Evolutionary conservation across 2,888 invertebrate species (phyloP), one percentile per base, ranked within the genome.

Genomic region (Xestia ashworthii): DNA sequence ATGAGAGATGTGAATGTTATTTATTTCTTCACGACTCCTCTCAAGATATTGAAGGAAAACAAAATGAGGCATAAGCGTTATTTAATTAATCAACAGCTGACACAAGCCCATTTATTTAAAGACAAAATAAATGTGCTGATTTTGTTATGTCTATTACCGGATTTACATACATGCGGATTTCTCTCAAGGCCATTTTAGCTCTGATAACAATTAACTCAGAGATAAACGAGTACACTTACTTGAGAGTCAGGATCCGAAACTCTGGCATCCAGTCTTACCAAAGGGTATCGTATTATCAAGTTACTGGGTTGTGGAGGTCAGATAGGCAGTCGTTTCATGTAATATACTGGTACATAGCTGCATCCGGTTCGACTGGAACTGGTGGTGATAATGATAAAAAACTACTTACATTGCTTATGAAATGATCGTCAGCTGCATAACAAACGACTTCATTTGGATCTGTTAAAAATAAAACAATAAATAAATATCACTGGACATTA

Each of bases 361-460:
- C 44, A 44, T 44, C 44, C 9, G 44, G 44, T 44, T 44, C 8
- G 8, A 44, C 44, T 44, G 44, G 44, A 44, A 0, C 9, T 9
- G 44, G 8, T 9, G 6, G 9, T 44, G 44, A 44, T 44, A 16
- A 64, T 72, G 25, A 64, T 14, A 67, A 41, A 64, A 1, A 41
- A 89, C 87, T 91, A 85, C 83, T 66, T 89, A 94, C 95, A 72
- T 90, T 90, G 50, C 91, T 91, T 74, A 95, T 89, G 62, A 88
- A 92, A 80, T 91, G 90, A 0, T 91, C 89, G 48, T 92, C 91
- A 66, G 90, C 92, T 5, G 92, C 38, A 76, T 92, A 95, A 80
- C 95, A 95, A 0, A 94, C 76, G 8, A 92, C 87, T 80, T 94
- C 92, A 71, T 91, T 89, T 3, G 84, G 75, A 70, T 91, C 91